These are phyloP conservation scores for Botia almorhae DNA, from an alignment of 2,797 vertebrate species.

Conservation along the genomic window DNA sequence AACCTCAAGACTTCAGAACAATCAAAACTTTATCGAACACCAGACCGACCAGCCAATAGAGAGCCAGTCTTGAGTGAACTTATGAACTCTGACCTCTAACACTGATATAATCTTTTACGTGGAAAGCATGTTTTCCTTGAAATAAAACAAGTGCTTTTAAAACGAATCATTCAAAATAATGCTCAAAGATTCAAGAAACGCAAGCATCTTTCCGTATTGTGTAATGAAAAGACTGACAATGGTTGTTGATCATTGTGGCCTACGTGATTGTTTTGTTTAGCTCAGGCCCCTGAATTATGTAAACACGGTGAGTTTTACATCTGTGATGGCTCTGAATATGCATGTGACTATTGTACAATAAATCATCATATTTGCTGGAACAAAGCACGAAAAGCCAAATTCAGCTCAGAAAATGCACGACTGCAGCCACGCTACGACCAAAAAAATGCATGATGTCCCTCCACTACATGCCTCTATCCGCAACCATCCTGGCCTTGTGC, in stretches of 20 bases:
- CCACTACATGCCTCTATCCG: constrained; percentile 14
- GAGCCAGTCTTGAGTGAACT: constrained; percentile 4
- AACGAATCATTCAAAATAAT: neutral
- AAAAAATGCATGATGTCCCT: constrained; percentile 1
- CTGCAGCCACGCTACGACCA: constrained; percentile 2
- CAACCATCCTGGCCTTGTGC: constrained; percentile 46
- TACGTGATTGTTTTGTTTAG: constrained; percentile 6
- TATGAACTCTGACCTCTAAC: constrained; percentile 19
- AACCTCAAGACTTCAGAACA: neutral
- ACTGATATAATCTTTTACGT: neutral
- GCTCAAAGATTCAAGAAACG: neutral
- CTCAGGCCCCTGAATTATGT: constrained; percentile 2
- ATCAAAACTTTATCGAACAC: neutral
- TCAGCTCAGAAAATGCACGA: neutral
- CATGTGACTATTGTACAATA: constrained; percentile 2
- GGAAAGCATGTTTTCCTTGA: neutral
- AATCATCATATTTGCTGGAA: neutral
- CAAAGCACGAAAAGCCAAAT: neutral
- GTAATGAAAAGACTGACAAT: neutral
- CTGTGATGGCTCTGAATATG: constrained; percentile 5
- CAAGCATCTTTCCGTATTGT: neutral
- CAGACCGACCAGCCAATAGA: neutral
- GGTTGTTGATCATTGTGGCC: constrained; percentile 6
- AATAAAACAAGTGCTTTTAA: no score
- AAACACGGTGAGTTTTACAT: constrained; percentile 5